Percentiles rank a stretch among this genome's conserved stretches.
phyloP scores from a whole-genome alignment of 1,140 invertebrate genomes.

The Drosophila athabasca region DNA sequence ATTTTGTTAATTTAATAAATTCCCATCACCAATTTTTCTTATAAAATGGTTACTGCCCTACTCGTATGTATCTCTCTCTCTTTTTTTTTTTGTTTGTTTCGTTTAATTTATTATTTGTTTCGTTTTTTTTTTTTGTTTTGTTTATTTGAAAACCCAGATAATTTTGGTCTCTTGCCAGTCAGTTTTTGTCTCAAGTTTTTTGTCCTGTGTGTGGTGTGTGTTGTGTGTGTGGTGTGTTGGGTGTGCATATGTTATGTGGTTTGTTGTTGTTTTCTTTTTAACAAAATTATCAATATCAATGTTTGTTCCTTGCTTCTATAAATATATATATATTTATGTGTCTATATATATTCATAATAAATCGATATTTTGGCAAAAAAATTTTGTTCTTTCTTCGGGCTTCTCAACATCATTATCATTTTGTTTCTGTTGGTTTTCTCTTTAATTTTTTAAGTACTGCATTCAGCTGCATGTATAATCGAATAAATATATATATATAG shows the following conservation, averaged over 20 bases:
- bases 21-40: slow-evolving; percentile 61
- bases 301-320: slow-evolving; percentile 74
- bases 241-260: slow-evolving; percentile 50
- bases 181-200: slow-evolving; percentile 80
- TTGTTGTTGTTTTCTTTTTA: slow-evolving; percentile 52
- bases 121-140: slow-evolving; percentile 43
- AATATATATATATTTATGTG: slow-evolving; percentile 68
- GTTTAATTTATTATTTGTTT: slow-evolving; percentile 43
- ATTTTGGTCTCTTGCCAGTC: slow-evolving; percentile 82
- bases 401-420: slow-evolving; percentile 39
- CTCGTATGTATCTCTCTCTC: slow-evolving; percentile 23
- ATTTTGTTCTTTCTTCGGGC: slow-evolving; percentile 51
- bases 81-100: slow-evolving; percentile 20
- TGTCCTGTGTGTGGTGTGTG: slow-evolving; percentile 56
- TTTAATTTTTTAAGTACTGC: slow-evolving; percentile 59
- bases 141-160: slow-evolving; percentile 80
- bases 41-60: slow-evolving; percentile 70
- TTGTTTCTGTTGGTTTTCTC: slow-evolving; percentile 40
- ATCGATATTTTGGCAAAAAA: slow-evolving; percentile 81
- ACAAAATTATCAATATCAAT: slow-evolving; percentile 80
- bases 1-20: slow-evolving; percentile 65
- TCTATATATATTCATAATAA: slow-evolving; percentile 57
- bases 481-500: slow-evolving; percentile 60
- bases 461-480: slow-evolving; percentile 62
- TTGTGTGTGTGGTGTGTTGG: slow-evolving; percentile 54